Evolutionary conservation across 2,888 invertebrate genomes (phyloP).

Genomic region (Syrista parreyssii): DNA sequence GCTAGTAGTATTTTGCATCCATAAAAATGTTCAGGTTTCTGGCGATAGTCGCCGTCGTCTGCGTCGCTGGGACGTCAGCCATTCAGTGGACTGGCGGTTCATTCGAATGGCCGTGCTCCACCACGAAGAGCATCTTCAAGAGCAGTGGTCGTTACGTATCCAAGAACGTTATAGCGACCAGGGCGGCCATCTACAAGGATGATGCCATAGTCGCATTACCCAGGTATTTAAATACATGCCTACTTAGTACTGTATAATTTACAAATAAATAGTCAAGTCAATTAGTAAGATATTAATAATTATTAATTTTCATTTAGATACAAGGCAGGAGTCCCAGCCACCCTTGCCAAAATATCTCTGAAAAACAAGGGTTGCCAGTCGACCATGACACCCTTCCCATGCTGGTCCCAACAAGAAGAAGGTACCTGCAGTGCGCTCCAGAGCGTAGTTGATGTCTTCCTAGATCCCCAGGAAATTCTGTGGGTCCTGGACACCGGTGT

Average conservation of each 20-base stretch:
- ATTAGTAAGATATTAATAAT: not conserved
- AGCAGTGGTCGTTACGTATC: conserved; percentile 71
- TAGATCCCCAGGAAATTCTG: conserved; percentile 71
- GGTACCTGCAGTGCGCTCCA: conserved; percentile 76
- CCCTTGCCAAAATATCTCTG: conserved; percentile 70
- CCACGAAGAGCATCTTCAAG: conserved; percentile 71
- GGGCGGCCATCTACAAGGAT: conserved; percentile 72
- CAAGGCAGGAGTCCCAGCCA: conserved; percentile 72
- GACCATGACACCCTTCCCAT: conserved; percentile 73
- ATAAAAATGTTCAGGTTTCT: conserved; percentile 30
- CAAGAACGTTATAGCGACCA: conserved; percentile 72
- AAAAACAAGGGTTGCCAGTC: conserved; percentile 67
- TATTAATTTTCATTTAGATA: conserved; percentile 58
- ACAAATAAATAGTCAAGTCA: not conserved
- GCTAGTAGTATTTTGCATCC: not conserved
- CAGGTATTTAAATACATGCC: conserved; percentile 45
- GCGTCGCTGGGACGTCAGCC: conserved; percentile 30
- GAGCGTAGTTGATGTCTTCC: conserved; percentile 75
- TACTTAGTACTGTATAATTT: not conserved
- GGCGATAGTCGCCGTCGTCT: conserved; percentile 27
- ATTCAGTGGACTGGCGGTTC: conserved; percentile 63
- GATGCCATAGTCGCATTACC: conserved; percentile 72
- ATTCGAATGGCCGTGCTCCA: conserved; percentile 71
- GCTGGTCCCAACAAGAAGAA: conserved; percentile 78
- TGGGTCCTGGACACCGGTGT: conserved; percentile 74